Conservation (phyloP, 1,140 invertebrate species). For the Achatina immaculata region DNA sequence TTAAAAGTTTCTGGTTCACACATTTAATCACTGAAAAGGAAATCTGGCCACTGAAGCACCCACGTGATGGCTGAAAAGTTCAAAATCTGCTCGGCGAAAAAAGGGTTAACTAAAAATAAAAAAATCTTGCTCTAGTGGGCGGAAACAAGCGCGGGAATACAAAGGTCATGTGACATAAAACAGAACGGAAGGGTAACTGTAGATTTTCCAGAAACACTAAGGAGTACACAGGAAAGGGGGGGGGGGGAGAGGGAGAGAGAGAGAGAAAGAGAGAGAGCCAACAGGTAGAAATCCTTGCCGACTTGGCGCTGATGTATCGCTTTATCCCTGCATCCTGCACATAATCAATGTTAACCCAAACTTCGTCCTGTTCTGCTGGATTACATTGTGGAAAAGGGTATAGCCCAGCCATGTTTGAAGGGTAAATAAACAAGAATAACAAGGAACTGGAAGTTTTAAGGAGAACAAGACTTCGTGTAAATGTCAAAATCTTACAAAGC, state of each 20-base stretch:
- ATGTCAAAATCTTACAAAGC: not conserved
- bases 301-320: not conserved
- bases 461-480: not conserved
- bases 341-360: not conserved
- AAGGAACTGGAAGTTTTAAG: not conserved
- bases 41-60: too few species aligned
- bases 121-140: not conserved
- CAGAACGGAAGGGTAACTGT: not conserved
- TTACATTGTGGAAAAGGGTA: not conserved
- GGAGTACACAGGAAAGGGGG: too few species aligned
- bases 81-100: too few species aligned
- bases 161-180: not conserved
- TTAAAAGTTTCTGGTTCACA: too few species aligned
- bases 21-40: too few species aligned
- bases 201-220: too few species aligned
- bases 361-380: not conserved
- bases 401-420: not conserved
- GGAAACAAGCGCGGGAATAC: not conserved
- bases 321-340: not conserved
- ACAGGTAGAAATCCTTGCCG: not conserved
- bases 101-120: too few species aligned
- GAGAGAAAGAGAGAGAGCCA: not conserved
- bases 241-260: too few species aligned
- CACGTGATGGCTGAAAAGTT: too few species aligned
- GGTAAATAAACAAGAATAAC: constrained; percentile 12